These are phyloP conservation scores for Protosalanx chinensis DNA, from an alignment of 2,797 vertebrate genomes.

Conservation along the genomic window DNA sequence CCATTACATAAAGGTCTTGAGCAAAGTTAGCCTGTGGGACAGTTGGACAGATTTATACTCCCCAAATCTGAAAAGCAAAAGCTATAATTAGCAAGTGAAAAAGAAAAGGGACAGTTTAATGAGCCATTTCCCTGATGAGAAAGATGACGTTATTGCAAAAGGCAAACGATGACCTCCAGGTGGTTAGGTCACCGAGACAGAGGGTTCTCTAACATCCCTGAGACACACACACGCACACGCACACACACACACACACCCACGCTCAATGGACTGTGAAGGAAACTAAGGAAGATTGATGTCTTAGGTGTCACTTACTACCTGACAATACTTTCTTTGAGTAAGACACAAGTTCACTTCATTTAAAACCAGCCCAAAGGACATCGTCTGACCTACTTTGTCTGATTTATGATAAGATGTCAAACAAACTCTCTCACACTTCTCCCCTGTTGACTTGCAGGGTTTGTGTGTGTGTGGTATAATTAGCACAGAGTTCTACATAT, in stretches of 20 bases:
- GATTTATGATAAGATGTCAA: slow-evolving; percentile 61
- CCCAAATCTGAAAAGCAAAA: slow-evolving; percentile 19
- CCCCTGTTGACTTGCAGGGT: slow-evolving; percentile 48
- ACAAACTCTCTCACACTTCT: slow-evolving; percentile 47
- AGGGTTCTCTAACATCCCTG: slow-evolving; percentile 14
- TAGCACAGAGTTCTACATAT: slow-evolving; percentile 35
- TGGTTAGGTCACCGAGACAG: slow-evolving; percentile 25
- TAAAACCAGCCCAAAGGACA: slow-evolving; percentile 48
- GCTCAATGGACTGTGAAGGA: slow-evolving; percentile 33
- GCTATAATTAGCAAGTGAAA: slow-evolving; percentile 6
- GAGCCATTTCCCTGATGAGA: slow-evolving; percentile 33
- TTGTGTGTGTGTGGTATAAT: slow-evolving; percentile 42
- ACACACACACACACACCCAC: slow-evolving; percentile 12
- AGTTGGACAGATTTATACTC: slow-evolving; percentile 24
- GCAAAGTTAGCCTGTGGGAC: slow-evolving; percentile 7
- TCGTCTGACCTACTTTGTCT: slow-evolving; percentile 54
- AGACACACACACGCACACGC: not conserved
- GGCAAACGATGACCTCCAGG: slow-evolving; percentile 35
- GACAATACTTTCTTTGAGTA: slow-evolving; percentile 49
- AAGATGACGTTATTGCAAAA: slow-evolving; percentile 22
- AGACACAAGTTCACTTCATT: slow-evolving; percentile 45
- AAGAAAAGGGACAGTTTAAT: slow-evolving; percentile 30
- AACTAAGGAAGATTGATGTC: slow-evolving; percentile 41
- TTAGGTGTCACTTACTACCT: slow-evolving; percentile 33
- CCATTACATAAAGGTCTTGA: slow-evolving; percentile 14